These are phyloP conservation scores for Bradypodion pumilum DNA, from an alignment of 2,797 vertebrate genomes.

Conservation along the genomic window DNA sequence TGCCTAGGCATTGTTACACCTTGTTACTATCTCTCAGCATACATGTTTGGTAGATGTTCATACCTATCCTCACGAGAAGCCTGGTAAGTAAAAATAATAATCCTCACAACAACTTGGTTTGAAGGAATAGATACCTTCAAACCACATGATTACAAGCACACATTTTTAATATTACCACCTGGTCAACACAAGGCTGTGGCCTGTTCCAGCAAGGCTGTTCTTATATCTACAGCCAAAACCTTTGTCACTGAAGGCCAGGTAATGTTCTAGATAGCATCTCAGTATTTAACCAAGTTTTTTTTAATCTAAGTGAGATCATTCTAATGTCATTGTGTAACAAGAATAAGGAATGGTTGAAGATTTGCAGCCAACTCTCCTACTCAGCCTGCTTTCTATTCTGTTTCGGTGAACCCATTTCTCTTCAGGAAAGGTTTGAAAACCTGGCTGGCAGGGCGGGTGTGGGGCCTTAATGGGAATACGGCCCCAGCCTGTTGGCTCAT, in stretches of 20 bases:
- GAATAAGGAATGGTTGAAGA: neutral
- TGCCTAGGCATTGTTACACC: neutral
- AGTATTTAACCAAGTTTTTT: neutral
- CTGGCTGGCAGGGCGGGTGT: no score
- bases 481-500: no score
- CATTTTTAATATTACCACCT: neutral
- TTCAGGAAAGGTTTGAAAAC: no score
- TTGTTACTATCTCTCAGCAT: neutral
- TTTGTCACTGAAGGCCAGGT: neutral
- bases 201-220: no score
- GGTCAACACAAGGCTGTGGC: no score
- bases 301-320: neutral
- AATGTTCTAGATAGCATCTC: neutral
- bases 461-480: no score
- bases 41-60: neutral
- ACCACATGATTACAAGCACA: neutral
- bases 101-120: neutral
- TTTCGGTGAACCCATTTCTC: no score
- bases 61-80: neutral
- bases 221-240: neutral
- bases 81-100: neutral
- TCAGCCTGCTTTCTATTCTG: constrained; percentile 27
- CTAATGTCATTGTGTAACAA: neutral
- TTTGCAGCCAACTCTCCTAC: constrained; percentile 7
- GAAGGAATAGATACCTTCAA: neutral